Evolutionary conservation across 2,113 vertebrate genomes (phyloP).

Genomic region (Anoura caudifer): DNA sequence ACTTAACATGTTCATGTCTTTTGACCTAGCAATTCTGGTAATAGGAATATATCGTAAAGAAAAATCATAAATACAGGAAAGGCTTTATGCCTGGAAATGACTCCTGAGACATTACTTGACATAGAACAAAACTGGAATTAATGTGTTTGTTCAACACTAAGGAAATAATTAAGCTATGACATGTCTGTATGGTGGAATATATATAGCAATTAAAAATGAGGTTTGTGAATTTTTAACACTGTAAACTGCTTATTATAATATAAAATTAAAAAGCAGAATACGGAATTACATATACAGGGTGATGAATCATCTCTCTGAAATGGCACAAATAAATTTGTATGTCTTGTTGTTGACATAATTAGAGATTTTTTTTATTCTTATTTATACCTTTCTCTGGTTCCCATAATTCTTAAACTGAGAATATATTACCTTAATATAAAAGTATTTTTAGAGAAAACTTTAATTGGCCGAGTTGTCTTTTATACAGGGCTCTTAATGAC

Average conservation of each 20-base stretch:
- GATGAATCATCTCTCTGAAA: conserved; percentile 23
- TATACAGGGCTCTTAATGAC: neutral
- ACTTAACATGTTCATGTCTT: neutral
- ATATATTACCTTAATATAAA: neutral
- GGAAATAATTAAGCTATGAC: conserved; percentile 20
- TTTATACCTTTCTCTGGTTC: conserved; percentile 3
- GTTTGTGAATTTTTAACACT: conserved; percentile 36
- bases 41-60: neutral
- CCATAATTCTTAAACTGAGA: neutral
- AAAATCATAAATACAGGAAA: neutral
- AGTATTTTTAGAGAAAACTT: conserved; percentile 19
- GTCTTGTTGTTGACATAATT: conserved; percentile 33
- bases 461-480: neutral
- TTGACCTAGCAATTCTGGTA: conserved; percentile 24
- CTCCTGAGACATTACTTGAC: neutral
- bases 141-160: conserved; percentile 1
- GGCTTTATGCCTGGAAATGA: neutral
- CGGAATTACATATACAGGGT: neutral
- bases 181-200: neutral
- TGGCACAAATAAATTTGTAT: conserved; percentile 6
- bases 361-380: conserved; percentile 25
- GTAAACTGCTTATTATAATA: conserved; percentile 28
- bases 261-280: conserved; percentile 23
- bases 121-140: conserved; percentile 15
- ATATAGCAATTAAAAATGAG: conserved; percentile 31